phyloP scores from a whole-genome alignment of 2,888 invertebrate species.

The Drosophila gaucha region DNA sequence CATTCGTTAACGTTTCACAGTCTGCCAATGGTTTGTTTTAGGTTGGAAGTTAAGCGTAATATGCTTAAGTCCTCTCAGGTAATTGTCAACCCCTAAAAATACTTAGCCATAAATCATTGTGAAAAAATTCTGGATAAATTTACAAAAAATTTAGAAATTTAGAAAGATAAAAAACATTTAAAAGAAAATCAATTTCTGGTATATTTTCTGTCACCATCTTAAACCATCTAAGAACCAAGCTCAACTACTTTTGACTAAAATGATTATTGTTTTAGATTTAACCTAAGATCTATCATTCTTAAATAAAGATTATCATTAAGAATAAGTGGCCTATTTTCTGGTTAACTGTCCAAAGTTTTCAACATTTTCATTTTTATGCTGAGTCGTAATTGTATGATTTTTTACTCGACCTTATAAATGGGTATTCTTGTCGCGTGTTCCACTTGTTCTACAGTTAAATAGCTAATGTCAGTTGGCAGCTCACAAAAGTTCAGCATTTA shows the following conservation, averaged over 20 bases:
- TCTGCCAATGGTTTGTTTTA: too few relatives aligned
- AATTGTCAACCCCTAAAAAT: too few relatives aligned
- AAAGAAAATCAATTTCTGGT: not conserved
- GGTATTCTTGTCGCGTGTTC: slow-evolving; percentile 24
- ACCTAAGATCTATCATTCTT: not conserved
- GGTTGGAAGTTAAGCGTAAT: too few relatives aligned
- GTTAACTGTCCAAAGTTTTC: not conserved
- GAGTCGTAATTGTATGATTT: slow-evolving; percentile 14
- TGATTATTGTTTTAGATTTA: not conserved
- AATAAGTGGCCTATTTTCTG: slow-evolving; percentile 11
- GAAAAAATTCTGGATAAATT: too few relatives aligned
- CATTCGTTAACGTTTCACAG: not conserved
- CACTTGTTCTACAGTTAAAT: slow-evolving; percentile 17
- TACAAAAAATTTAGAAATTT: too few relatives aligned
- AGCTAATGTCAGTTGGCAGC: slow-evolving; percentile 14
- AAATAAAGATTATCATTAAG: slow-evolving; percentile 10
- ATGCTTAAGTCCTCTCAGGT: too few relatives aligned
- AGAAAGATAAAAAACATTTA: not conserved
- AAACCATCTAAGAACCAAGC: too few relatives aligned
- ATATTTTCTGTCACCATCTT: too few relatives aligned
- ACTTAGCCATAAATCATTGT: too few relatives aligned
- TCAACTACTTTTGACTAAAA: not conserved
- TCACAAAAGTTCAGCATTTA: slow-evolving; percentile 2
- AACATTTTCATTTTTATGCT: slow-evolving; percentile 11
- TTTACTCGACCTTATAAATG: slow-evolving; percentile 11